Base-by-base conservation (phyloP, 2,113 vertebrate genomes). In the Urocitellus parryii region DNA sequence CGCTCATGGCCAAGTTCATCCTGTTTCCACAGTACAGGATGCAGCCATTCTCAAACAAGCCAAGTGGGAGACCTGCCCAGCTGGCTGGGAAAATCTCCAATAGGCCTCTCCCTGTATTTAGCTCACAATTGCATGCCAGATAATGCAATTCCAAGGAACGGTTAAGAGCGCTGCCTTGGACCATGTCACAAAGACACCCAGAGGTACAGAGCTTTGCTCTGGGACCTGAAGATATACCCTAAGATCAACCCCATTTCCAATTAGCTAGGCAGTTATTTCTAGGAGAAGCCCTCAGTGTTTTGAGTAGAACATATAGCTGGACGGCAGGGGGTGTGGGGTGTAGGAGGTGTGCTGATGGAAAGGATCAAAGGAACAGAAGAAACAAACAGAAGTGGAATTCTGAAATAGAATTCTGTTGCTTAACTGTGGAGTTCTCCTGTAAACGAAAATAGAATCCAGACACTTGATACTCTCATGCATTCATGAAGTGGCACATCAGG, bases 331-430 rank as follows among this genome's bases (percentile, higher is more conserved):
- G 39, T 42, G 39, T 42, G 5, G 42, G 42, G 42, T 6, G 42
- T 42, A 42, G 42, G 42, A 42, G 8, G 45, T 45, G 45, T 45
- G 45, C 45, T 0, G 0, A 51, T 53, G 73, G 78, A 73, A 92
- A 96, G 91, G 78, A 96, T 95, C 72, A 90, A 96, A 93, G 95
- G 97, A 97, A 97, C 77, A 8, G 95, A 93, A 97, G 78, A 95
- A 83, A 61, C 10, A 96, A 97, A n/a, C 65, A 98, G 98, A 98
- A 98, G 97, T 73, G 92, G 97, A 97, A 95, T 86, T 67, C 37
- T 96, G 83, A 96, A 97, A 96, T 63, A 87, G 91, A 93, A 97
- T 90, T 84, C 67, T 65, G 88, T 94, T 97, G 94, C 96, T 91
- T 84, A 90, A 42, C 53, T 93, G 37, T 48, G 90, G 72, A 93